These are phyloP conservation scores for Calameuta idolon DNA, from an alignment of 2,888 invertebrate species.

Conservation along the genomic window DNA sequence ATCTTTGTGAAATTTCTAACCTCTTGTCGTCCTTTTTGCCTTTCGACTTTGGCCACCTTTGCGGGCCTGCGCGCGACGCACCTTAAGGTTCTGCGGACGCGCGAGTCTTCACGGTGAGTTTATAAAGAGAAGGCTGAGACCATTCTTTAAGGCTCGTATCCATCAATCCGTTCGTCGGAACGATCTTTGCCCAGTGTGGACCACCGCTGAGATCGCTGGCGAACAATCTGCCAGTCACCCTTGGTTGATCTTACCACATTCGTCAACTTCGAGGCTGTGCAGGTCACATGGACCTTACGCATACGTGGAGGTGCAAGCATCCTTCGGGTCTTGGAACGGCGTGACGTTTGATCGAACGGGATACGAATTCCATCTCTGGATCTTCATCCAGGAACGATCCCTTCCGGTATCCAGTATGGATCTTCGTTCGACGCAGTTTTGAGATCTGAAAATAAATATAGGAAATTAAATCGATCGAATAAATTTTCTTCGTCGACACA, in stretches of 20 bases:
- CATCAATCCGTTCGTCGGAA: constrained; percentile 25
- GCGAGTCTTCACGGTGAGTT: not conserved
- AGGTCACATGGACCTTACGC: not conserved
- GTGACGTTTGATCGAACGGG: not conserved
- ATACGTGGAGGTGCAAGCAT: not conserved
- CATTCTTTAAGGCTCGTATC: constrained; percentile 40
- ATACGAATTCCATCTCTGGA: not conserved
- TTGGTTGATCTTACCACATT: constrained; percentile 45
- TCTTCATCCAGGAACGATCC: not conserved
- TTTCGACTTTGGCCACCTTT: not conserved
- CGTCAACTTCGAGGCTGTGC: constrained; percentile 44
- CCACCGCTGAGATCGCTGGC: constrained; percentile 49
- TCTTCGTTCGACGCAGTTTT: not conserved
- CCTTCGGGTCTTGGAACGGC: not conserved
- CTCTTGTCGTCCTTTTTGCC: too few species aligned
- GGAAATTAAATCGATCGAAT: not conserved
- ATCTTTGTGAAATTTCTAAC: not conserved
- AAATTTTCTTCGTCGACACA: not conserved
- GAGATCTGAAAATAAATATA: not conserved
- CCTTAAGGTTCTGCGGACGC: not conserved
- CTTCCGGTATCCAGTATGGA: not conserved
- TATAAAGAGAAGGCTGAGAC: not conserved
- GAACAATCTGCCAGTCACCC: constrained; percentile 50
- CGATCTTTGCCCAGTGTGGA: constrained; percentile 24
- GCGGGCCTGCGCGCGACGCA: too few species aligned